Base-by-base conservation (phyloP, 2,113 vertebrate species). In the Hypocryptadius cinnamomeus region DNA sequence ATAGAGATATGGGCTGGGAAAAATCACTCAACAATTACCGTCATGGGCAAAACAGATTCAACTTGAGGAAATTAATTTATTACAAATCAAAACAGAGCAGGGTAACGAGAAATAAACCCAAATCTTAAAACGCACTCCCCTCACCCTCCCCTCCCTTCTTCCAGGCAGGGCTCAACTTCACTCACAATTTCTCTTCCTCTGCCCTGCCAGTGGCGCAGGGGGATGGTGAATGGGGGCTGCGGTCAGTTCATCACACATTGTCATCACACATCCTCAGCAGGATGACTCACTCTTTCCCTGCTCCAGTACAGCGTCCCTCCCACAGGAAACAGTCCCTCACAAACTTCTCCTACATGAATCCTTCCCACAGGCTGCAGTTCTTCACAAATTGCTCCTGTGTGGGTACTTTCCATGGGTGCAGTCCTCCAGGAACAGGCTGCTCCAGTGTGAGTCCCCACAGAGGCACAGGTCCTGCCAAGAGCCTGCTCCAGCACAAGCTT, bases 361-460 rank as follows among this genome's bases (percentile, higher is more conserved):
- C 40, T 76, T 83, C 64, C 35, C 71, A 61, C 27, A 83, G 71
- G 22, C 56, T 48, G 15, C 56, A 63, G 40, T 40, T 48, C 47
- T 54, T 61, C 40, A 61, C 5, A 3, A 30, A 30, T 20, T 76
- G 39, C 16, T 61, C 54, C 30, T 47, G 25, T n/a, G 11, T 19
- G 21, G 11, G 6, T 76, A 22, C 17, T n/a, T 61, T 54, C 17
- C 61, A 31, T 11, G 2, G 11, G 10, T 22, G 16, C n/a, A 61
- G 21, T 35, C 54, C 40, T 40, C 47, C 54, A 42, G 40, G 39
- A 89, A 31, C 3, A 22, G 30, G 56, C 21, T 60, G 21, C 14
- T 61, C 39, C 21, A 27, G 16, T 12, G 13, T 22, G n/a, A 51
- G 17, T n/a, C 9, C 47, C 25, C 39, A 60, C 0, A 0, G 45